Evolutionary conservation across 2,888 invertebrate species (phyloP).

Genomic region (Tortrix viridana): DNA sequence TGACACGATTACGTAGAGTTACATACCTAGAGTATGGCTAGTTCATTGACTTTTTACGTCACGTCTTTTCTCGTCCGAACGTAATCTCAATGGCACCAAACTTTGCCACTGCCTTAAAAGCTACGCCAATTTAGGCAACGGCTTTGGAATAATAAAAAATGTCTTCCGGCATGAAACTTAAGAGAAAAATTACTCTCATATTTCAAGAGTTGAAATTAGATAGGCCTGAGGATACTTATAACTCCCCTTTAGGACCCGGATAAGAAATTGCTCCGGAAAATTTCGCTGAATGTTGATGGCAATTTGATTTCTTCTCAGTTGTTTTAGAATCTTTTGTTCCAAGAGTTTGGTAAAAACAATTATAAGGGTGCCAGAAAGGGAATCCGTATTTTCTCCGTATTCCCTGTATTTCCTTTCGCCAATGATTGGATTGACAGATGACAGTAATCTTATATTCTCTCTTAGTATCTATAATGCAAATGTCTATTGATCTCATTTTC

Average conservation of each 20-base stretch:
- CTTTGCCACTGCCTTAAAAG: constrained; percentile 21
- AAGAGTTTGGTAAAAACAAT: constrained; percentile 28
- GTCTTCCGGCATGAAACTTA: constrained; percentile 35
- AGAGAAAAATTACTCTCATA: constrained; percentile 37
- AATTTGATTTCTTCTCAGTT: constrained; percentile 36
- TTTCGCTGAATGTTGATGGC: constrained; percentile 33
- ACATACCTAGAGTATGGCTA: too few species aligned
- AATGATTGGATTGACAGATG: constrained; percentile 32
- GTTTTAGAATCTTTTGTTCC: constrained; percentile 21
- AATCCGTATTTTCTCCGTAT: constrained; percentile 18
- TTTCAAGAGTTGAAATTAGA: constrained; percentile 39
- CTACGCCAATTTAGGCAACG: constrained; percentile 30
- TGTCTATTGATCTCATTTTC: too few species aligned
- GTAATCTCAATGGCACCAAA: constrained; percentile 9
- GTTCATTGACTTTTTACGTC: too few species aligned
- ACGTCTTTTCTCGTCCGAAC: constrained; percentile 5
- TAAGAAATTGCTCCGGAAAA: constrained; percentile 36
- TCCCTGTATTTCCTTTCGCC: constrained; percentile 10
- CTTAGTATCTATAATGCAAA: too few species aligned
- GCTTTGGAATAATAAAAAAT: constrained; percentile 36
- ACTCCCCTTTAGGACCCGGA: constrained; percentile 33
- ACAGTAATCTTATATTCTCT: constrained; percentile 10
- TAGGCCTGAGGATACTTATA: constrained; percentile 37
- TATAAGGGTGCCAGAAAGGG: constrained; percentile 29
- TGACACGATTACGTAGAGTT: too few species aligned